Conservation (phyloP, 2,888 invertebrate genomes). For the Epirrhoe tristata region DNA sequence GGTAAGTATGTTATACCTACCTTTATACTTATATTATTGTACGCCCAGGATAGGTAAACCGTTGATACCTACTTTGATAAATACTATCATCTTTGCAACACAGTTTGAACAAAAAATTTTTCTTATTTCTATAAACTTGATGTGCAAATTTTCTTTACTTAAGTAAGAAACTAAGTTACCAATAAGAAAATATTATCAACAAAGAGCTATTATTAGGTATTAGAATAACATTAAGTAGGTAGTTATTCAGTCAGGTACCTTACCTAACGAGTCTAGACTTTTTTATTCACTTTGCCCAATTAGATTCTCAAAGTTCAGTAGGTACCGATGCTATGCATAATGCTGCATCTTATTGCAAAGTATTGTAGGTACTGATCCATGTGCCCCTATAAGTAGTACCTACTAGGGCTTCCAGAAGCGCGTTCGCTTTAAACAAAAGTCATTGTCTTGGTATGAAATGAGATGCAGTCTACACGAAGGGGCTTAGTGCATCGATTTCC, state of each 20-base stretch:
- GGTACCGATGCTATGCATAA: not conserved
- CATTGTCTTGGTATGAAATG: not conserved
- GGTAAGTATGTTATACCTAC: too few species aligned
- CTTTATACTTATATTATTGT: too few species aligned
- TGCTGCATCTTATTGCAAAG: not conserved
- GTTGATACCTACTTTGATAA: too few species aligned
- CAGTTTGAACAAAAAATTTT: too few species aligned
- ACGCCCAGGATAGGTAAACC: too few species aligned
- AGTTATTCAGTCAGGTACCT: not conserved
- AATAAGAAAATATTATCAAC: too few species aligned
- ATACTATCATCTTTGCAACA: too few species aligned
- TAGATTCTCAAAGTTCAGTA: not conserved
- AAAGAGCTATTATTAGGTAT: too few species aligned
- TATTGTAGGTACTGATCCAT: not conserved
- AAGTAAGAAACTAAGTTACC: too few species aligned
- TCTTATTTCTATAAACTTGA: too few species aligned
- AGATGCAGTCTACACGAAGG: not conserved
- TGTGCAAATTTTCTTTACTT: too few species aligned
- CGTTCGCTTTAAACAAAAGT: not conserved
- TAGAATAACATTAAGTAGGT: not conserved
- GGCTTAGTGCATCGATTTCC: conserved; percentile 29
- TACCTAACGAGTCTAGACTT: not conserved
- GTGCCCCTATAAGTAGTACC: not conserved
- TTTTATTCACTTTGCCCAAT: not conserved
- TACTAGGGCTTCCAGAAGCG: not conserved